Conservation (phyloP, 1,140 invertebrate genomes). For the Drosophila ananassae region DNA sequence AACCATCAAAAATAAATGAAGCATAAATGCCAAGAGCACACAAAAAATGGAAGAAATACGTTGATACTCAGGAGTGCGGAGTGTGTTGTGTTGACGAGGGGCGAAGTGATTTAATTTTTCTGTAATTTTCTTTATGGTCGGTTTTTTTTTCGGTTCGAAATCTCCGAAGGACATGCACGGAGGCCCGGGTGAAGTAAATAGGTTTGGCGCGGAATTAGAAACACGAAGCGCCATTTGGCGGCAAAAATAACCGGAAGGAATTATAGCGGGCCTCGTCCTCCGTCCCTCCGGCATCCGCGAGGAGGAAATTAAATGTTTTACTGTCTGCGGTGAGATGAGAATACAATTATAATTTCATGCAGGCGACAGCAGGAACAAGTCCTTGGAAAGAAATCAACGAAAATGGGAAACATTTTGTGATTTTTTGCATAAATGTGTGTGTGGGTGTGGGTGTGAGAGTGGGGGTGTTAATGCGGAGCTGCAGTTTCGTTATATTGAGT, state of each 20-base stretch:
- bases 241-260: slow-evolving; percentile 78
- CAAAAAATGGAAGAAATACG: slow-evolving; percentile 8
- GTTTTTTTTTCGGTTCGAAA: slow-evolving; percentile 25
- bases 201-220: slow-evolving; percentile 73
- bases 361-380: slow-evolving; percentile 45
- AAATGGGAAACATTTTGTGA: slow-evolving; percentile 57
- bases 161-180: slow-evolving; percentile 32
- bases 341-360: slow-evolving; percentile 73
- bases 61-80: slow-evolving; percentile 10
- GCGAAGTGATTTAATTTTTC: slow-evolving; percentile 69
- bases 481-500: slow-evolving; percentile 62
- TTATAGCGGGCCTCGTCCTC: slow-evolving; percentile 53
- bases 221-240: slow-evolving; percentile 62
- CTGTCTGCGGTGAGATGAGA: slow-evolving; percentile 66
- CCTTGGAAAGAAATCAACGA: slow-evolving; percentile 60
- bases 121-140: slow-evolving; percentile 49
- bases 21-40: slow-evolving; percentile 73
- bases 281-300: slow-evolving; percentile 31
- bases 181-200: slow-evolving; percentile 43
- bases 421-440: slow-evolving; percentile 14
- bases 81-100: slow-evolving; percentile 12
- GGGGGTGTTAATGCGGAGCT: slow-evolving; percentile 51
- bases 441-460: slow-evolving; percentile 16
- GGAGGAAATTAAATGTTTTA: slow-evolving; percentile 80
- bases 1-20: slow-evolving; percentile 78